Evolutionary conservation across 2,113 vertebrate genomes (phyloP).

Genomic region (Varanus salvator): DNA sequence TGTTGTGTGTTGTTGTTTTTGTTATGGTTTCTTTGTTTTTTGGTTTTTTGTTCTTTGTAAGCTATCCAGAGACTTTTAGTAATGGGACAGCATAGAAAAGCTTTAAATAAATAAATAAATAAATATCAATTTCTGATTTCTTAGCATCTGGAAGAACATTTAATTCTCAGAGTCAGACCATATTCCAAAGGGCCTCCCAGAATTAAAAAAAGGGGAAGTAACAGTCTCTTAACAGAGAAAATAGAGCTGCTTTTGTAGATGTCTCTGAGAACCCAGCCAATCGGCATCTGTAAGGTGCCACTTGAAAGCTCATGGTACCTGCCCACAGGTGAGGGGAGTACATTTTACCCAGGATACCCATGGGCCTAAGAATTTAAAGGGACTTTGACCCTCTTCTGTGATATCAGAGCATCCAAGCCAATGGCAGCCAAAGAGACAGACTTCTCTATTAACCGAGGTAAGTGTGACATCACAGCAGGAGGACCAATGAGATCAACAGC

Average conservation of each 20-base stretch:
- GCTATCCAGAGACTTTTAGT: no score
- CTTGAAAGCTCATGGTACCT: background rate
- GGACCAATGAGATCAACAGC: background rate
- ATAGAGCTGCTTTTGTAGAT: background rate
- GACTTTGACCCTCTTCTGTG: background rate
- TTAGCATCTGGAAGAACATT: background rate
- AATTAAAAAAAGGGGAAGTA: background rate
- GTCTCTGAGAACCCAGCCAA: background rate
- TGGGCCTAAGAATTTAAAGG: background rate
- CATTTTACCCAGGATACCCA: background rate
- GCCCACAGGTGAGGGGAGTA: background rate
- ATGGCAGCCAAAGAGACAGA: background rate
- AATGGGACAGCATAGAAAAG: no score
- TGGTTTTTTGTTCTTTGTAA: no score
- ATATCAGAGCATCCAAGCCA: background rate
- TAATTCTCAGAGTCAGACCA: background rate
- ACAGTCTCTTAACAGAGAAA: background rate
- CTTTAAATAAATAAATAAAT: no score
- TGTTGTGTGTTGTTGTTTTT: no score
- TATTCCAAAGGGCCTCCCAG: background rate
- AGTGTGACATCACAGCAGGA: background rate
- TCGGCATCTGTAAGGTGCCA: background rate
- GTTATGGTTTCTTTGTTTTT: no score
- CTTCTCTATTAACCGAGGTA: background rate
- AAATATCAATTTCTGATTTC: background rate